A percentile compares a stretch with the other conserved stretches of the same genome.
phyloP scores from a whole-genome alignment of 2,113 vertebrate species.

The Syrmaticus mikado region DNA sequence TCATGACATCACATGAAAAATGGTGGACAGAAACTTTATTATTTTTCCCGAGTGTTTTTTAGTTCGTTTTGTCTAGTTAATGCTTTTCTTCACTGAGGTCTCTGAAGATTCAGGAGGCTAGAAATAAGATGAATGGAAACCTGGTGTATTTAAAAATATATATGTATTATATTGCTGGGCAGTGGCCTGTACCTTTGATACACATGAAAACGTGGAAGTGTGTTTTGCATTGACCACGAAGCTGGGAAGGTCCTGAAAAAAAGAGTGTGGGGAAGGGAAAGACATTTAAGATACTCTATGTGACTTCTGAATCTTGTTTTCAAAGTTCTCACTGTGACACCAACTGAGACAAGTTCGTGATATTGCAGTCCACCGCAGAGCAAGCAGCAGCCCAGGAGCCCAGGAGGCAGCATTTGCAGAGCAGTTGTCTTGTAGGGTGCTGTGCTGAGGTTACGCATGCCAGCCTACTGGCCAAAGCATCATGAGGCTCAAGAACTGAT shows the following conservation, averaged over 20 bases:
- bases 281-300: background rate
- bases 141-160: background rate
- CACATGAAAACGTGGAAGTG: background rate
- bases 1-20: background rate
- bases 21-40: background rate
- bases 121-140: accelerated
- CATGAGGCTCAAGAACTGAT: accelerated
- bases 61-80: background rate
- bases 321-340: background rate
- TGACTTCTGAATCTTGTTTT: background rate
- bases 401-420: accelerated
- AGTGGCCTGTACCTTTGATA: background rate
- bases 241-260: background rate
- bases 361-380: background rate
- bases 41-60: background rate
- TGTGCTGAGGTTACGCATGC: accelerated
- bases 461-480: background rate
- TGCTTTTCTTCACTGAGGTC: background rate
- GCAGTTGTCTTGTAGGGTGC: accelerated
- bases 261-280: background rate
- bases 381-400: background rate
- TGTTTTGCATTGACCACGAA: background rate
- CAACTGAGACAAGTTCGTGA: background rate
- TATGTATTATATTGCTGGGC: background rate
- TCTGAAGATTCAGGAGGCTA: background rate